Evolutionary conservation across 1,140 invertebrate genomes (phyloP).

Genomic region (Cephus cinctus): DNA sequence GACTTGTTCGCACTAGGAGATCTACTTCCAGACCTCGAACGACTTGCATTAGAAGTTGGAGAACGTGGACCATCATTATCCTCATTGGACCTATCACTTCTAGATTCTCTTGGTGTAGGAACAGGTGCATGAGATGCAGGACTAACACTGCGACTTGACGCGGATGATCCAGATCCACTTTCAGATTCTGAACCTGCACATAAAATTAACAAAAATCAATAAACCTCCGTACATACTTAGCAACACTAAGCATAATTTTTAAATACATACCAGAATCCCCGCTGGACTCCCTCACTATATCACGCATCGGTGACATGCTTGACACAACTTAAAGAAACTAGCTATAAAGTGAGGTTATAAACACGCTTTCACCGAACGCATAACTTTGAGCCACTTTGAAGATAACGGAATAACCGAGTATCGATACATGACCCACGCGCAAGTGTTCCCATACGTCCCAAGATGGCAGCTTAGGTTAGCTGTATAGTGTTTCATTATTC

Average conservation of each 20-base stretch:
- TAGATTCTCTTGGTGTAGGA: slow-evolving; percentile 27
- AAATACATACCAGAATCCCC: slow-evolving; percentile 38
- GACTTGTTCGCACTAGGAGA: slow-evolving; percentile 30
- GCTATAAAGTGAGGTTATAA: too few relatives aligned
- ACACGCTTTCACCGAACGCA: too few relatives aligned
- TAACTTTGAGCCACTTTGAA: too few relatives aligned
- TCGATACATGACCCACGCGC: too few relatives aligned
- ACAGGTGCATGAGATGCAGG: slow-evolving; percentile 31
- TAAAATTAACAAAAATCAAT: neutral
- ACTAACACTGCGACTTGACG: slow-evolving; percentile 42
- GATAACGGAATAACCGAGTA: too few relatives aligned
- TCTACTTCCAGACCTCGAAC: slow-evolving; percentile 39
- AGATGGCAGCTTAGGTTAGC: too few relatives aligned
- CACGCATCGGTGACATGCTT: slow-evolving; percentile 33
- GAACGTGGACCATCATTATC: slow-evolving; percentile 35
- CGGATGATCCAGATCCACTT: slow-evolving; percentile 46
- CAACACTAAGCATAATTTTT: neutral
- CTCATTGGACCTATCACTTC: slow-evolving; percentile 34
- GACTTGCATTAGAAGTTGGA: slow-evolving; percentile 36
- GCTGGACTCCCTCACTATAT: slow-evolving; percentile 32
- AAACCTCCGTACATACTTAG: neutral
- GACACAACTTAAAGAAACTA: too few relatives aligned
- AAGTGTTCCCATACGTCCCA: too few relatives aligned
- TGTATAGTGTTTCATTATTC: too few relatives aligned
- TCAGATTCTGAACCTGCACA: slow-evolving; percentile 54